Evolutionary conservation across 1,140 invertebrate genomes (phyloP), one percentile per base, ranked within the genome.

Genomic region (Drosophila truncata): DNA sequence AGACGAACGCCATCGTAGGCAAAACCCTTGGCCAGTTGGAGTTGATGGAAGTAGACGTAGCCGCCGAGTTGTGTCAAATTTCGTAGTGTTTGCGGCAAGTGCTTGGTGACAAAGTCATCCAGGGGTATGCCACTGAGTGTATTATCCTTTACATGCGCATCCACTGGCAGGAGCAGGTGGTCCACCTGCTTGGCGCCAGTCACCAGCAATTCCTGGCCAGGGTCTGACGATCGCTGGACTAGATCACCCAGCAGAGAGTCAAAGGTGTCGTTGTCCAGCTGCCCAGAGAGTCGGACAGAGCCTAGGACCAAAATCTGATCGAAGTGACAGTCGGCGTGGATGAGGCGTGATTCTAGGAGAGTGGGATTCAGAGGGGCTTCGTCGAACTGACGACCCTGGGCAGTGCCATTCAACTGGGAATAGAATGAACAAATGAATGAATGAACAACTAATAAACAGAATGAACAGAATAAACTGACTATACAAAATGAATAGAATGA

Each of bases 301-400:
- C 94, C 94, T 11, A 92, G 72, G 1, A 94, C 92, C 72, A 93
- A 60, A 2, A 94, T 76, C 23, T 93, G 66, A 16, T 83, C 74
- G 60, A 94, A 94, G 73, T 93, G 91, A 16, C 93, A 92, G 61
- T 90, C 92, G 0, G 93, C 85, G n/a, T 80, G 84, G 9, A 94
- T 85, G 16, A 82, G 57, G 9, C 90, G 90, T 0, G 90, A 63
- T 14, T 94, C 91, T 25, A 71, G 29, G 3, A 94, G 41, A 1
- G 85, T 91, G 44, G 93, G 93, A 91, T 94, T 94, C 29, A 91
- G 55, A 4, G 93, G 76, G 14, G 94, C 92, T 25, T 93, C 85
- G 35, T 92, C 91, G 13, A 93, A 71, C 37, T 92, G 80, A 49
- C 84, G 75, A 5, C 93, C 94, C 31, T 91, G 91, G 29, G 94